Evolutionary conservation across 2,888 invertebrate species (phyloP).

Genomic region (Amiota communis): DNA sequence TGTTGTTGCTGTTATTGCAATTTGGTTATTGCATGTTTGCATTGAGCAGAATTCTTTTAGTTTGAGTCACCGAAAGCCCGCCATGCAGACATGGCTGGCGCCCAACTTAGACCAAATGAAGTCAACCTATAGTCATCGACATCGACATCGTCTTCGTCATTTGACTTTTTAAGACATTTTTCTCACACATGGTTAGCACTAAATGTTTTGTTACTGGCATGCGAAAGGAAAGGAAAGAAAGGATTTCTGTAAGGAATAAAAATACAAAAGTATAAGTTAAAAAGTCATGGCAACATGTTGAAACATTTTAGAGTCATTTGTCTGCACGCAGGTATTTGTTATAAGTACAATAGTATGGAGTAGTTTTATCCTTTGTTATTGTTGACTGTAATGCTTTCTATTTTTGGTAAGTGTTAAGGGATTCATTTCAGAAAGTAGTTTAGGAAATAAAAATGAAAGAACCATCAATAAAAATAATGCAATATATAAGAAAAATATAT

Average conservation of each 20-base stretch:
- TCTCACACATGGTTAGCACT: conserved; percentile 24
- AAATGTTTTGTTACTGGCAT: conserved; percentile 30
- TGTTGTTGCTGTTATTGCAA: conserved; percentile 40
- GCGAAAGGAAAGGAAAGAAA: conserved; percentile 17
- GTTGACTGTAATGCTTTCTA: no score
- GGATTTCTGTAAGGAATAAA: no score
- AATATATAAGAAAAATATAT: no score
- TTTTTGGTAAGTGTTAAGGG: no score
- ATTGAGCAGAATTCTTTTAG: neutral
- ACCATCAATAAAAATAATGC: no score
- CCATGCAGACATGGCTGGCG: neutral
- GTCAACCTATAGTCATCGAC: neutral
- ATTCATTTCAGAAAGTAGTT: no score
- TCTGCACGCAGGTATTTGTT: conserved; percentile 21
- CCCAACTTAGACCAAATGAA: neutral
- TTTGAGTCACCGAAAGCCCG: no score
- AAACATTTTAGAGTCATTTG: conserved; percentile 11
- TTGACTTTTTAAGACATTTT: conserved; percentile 11
- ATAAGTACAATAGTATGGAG: no score
- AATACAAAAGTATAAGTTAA: neutral
- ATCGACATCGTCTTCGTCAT: neutral
- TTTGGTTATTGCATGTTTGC: conserved; percentile 51
- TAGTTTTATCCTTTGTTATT: no score
- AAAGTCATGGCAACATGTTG: conserved; percentile 16
- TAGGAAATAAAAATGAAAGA: no score